These are phyloP conservation scores for Hylomyscus alleni DNA, from an alignment of 2,797 vertebrate genomes.

Conservation along the genomic window DNA sequence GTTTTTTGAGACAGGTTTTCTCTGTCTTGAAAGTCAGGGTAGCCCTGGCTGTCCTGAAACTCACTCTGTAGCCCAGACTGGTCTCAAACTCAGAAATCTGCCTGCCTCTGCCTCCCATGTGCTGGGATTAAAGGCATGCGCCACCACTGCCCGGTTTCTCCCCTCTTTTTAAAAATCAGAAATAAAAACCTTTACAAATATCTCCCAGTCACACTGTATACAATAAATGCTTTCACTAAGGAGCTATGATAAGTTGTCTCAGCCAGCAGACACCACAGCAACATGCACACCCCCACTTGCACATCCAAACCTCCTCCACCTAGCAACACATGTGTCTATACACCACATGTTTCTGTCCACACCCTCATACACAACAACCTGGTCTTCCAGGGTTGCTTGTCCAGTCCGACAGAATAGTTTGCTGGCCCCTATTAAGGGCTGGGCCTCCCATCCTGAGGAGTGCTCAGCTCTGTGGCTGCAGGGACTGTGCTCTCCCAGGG, in stretches of 20 bases:
- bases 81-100: too few relatives aligned
- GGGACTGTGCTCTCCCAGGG: background rate
- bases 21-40: too few relatives aligned
- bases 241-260: background rate
- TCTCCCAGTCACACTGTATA: background rate
- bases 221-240: background rate
- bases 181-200: background rate
- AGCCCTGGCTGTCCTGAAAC: too few relatives aligned
- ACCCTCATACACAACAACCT: background rate
- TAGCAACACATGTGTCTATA: background rate
- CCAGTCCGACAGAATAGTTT: background rate
- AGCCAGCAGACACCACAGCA: background rate
- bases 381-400: too few relatives aligned
- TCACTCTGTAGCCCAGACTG: too few relatives aligned
- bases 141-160: too few relatives aligned
- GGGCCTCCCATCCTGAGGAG: fast-evolving
- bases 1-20: too few relatives aligned
- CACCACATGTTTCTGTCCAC: too few relatives aligned
- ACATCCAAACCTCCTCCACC: background rate
- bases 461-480: background rate
- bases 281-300: background rate
- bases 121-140: too few relatives aligned
- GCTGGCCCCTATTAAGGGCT: background rate
- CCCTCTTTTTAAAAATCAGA: background rate
- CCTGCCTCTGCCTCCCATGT: too few relatives aligned